Evolutionary conservation across 2,888 invertebrate genomes (phyloP), one percentile per base, ranked within the genome.

Genomic region (Anthoptus insignis): DNA sequence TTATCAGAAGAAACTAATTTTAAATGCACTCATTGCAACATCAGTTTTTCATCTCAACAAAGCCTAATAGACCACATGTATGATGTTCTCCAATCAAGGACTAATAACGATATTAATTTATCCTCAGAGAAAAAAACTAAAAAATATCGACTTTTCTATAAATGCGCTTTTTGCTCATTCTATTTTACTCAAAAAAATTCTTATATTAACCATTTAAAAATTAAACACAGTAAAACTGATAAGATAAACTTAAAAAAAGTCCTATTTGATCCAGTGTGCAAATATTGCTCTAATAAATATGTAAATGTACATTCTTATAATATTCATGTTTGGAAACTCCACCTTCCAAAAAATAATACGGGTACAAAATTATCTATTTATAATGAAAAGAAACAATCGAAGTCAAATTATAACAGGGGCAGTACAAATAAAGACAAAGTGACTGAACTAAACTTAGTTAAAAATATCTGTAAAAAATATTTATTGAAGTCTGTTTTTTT

Each of bases 401-500:
- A 21, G 6, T 22, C 24, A 39, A 39, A 24, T 54, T 22, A 34
- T 34, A 34, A 34, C 34, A 34, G 11, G 14, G 6, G 14, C 7
- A 2, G 14, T 42, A 34, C 13, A 8, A 34, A 22, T 47, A 53
- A 60, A 22, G 9, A 22, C 14, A 27, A 54, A 63, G 21, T 22
- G 6, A 13, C 65, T 64, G 56, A 47, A 3, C 54, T 39, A 27
- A 39, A 49, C n/a, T 52, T 13, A 34, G 11, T 2, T 34, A 11
- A 14, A 66, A 29, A 24, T 50, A 2, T 69, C n/a, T 19, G 27
- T 16, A 21, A 32, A n/a, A 49, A 53, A 50, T 59, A 72, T 66
- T 76, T 80, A 16, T 73, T 81, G 49, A 80, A 86, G 73, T 81
- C 80, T 29, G 74, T 79, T 58, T 57, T 89, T 37, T 89, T 81